These are phyloP conservation scores for Bombyx huttoni DNA, from an alignment of 2,888 invertebrate genomes.

Conservation along the genomic window DNA sequence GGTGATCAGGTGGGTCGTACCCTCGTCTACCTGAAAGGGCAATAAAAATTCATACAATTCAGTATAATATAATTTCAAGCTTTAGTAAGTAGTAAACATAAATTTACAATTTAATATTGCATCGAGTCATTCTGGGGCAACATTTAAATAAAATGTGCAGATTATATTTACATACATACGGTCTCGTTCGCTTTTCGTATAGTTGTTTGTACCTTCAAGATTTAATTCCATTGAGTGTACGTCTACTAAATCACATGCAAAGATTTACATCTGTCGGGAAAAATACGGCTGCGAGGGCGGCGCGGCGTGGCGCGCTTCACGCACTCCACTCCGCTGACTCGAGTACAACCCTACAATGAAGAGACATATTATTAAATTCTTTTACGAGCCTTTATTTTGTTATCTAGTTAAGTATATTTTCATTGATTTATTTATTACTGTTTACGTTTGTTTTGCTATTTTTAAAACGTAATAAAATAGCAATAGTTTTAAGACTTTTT, in stretches of 20 bases:
- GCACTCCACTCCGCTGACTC: neutral
- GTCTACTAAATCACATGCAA: neutral
- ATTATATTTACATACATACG: neutral
- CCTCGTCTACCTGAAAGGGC: too few relatives aligned
- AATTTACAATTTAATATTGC: too few relatives aligned
- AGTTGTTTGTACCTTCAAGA: neutral
- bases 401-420: neutral
- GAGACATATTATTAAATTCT: neutral
- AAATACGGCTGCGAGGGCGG: neutral
- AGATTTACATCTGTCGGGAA: neutral
- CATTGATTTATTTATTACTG: neutral
- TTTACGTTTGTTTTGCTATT: too few relatives aligned
- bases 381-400: neutral
- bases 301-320: neutral
- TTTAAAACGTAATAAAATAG: too few relatives aligned
- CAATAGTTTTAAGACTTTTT: too few relatives aligned
- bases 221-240: neutral
- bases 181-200: neutral
- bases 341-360: neutral
- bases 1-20: too few relatives aligned
- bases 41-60: too few relatives aligned
- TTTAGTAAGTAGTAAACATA: too few relatives aligned
- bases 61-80: too few relatives aligned
- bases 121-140: too few relatives aligned
- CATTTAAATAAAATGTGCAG: too few relatives aligned